Conservation (phyloP, 2,888 invertebrate genomes). For the Cantharis nigra region DNA sequence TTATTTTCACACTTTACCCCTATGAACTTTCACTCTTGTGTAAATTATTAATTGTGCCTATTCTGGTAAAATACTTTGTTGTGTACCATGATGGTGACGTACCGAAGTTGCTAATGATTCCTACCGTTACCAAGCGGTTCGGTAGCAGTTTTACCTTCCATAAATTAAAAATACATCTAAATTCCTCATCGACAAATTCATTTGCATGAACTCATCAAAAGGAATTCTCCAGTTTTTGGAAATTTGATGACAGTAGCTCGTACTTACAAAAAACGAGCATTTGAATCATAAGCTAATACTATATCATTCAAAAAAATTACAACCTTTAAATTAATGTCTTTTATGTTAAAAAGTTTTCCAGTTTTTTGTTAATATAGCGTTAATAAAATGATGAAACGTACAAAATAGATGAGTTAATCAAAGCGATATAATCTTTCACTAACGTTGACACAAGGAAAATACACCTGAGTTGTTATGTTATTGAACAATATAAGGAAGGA, state of each 20-base stretch:
- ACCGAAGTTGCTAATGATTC: not conserved
- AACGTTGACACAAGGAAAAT: not conserved
- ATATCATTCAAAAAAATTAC: not conserved
- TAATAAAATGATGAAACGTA: not conserved
- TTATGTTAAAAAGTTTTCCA: too few relatives aligned
- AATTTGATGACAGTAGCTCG: not conserved
- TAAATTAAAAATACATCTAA: not conserved
- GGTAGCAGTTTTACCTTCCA: not conserved
- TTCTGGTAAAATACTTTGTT: not conserved
- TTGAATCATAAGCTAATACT: not conserved
- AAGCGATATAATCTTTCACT: not conserved
- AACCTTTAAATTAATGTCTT: not conserved
- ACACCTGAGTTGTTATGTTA: not conserved
- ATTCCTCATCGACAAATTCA: not conserved
- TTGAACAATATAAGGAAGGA: conserved; percentile 19
- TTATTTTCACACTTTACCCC: not conserved
- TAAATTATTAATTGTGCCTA: too few relatives aligned
- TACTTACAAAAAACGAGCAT: not conserved
- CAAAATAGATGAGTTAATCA: not conserved
- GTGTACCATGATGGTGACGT: not conserved
- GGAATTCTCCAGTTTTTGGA: not conserved
- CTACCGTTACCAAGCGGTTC: not conserved
- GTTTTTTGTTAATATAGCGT: not conserved
- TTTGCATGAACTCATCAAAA: not conserved
- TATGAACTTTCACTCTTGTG: not conserved